phyloP scores from a whole-genome alignment of 1,140 invertebrate genomes.

The Drosophila triauraria region DNA sequence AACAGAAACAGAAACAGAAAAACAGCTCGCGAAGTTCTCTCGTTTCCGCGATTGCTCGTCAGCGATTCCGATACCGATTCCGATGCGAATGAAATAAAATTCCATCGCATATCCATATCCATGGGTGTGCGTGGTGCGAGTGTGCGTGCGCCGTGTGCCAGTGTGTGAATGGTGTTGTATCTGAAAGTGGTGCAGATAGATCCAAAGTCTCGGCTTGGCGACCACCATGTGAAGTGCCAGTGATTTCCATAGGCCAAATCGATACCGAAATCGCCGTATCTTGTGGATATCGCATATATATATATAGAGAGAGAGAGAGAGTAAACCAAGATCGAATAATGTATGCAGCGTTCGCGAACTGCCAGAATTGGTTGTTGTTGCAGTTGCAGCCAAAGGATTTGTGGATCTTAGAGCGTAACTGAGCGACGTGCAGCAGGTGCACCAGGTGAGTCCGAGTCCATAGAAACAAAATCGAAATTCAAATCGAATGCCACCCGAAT shows the following conservation, averaged over 20 bases:
- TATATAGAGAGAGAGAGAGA: background rate
- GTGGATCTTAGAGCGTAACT: conserved; percentile 77
- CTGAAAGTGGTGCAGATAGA: conserved; percentile 35
- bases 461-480: background rate
- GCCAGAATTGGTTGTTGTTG: conserved; percentile 82
- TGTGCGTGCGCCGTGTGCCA: conserved; percentile 14
- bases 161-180: conserved; percentile 33
- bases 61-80: conserved; percentile 58
- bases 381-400: conserved; percentile 84
- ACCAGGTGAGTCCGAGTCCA: conserved; percentile 63
- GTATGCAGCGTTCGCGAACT: conserved; percentile 76
- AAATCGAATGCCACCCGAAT: conserved; percentile 6
- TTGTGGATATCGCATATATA: conserved; percentile 22
- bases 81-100: conserved; percentile 52
- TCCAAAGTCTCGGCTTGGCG: conserved; percentile 44
- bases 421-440: conserved; percentile 64
- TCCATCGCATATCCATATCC: conserved; percentile 41
- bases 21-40: conserved; percentile 61
- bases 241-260: conserved; percentile 45
- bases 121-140: conserved; percentile 23
- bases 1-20: conserved; percentile 58
- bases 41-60: conserved; percentile 63
- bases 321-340: conserved; percentile 59
- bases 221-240: conserved; percentile 56
- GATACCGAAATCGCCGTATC: conserved; percentile 36